Base-by-base conservation (phyloP, 2,888 invertebrate species). In the Folsomia candida region DNA sequence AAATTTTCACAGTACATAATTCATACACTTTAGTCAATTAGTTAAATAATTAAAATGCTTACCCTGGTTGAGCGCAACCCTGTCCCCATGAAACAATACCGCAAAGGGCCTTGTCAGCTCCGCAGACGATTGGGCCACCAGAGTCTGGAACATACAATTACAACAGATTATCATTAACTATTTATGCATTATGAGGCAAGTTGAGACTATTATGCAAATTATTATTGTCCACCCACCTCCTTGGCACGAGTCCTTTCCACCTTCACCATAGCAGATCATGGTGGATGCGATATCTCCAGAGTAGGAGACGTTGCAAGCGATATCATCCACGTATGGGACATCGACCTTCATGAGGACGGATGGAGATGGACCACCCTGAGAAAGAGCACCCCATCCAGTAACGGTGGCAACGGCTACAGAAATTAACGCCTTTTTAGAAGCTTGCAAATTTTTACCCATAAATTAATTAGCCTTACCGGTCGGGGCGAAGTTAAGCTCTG, bases 51-150 rank as follows among this genome's bases (percentile, higher is more conserved):
- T 47, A 18, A 11, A 47, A 47, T 47, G 11, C 47, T 11, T 47
- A 22, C 27, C 24, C 25, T 59, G n/a, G 18, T 59, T 59, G 24
- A 24, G n/a, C 4, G 14, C 6, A 20, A 11, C 71, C 71, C 1
- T 61, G 47, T 0, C 84, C 83, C 83, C 83, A 84, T 69, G 82
- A 83, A 3, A 83, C 83, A 63, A 84, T 77, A 6, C 84, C 84
- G 73, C 83, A 83, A 22, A 83, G 77, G 74, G 80, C 78, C 18
- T 80, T 80, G 27, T 80, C 79, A 67, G 81, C 80, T 4, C 69
- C 51, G 25, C n/a, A n/a, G n/a, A n/a, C n/a, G n/a, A n/a, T n/a
- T n/a, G n/a, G n/a, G n/a, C n/a, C n/a, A n/a, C n/a, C n/a, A n/a
- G n/a, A n/a, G n/a, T n/a, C n/a, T n/a, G n/a, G n/a, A n/a, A n/a